Base-by-base conservation (phyloP, 2,113 vertebrate genomes). In the Triplophysa dalaica region DNA sequence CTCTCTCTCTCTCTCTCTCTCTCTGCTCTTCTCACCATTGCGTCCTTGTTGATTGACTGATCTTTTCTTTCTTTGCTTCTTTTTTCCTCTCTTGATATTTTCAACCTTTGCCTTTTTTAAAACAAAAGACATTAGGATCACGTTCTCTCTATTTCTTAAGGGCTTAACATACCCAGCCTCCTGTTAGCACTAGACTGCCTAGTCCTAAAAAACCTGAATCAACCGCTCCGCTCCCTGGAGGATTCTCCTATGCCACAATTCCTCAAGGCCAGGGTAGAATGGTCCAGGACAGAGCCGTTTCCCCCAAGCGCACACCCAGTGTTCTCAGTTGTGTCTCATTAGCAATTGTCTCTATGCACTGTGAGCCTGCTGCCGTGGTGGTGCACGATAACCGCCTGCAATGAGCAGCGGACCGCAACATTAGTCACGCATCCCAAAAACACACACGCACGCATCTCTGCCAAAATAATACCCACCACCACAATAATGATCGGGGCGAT, bases 341-440 rank as follows among this genome's bases (percentile, higher is more conserved):
- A 98, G 92, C 62, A 50, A 98, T 97, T 97, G 96, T 99, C 95
- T 96, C 93, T 95, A 98, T 98, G 94, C 95, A 94, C 90, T 92
- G 92, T 92, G 93, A 94, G 94, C 94, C 94, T 93, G 92, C 95
- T 94, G 96, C 95, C 94, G 95, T 94, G 94, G 94, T 92, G 91
- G 94, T 90, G 91, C 95, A 95, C 92, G 95, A 98, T 99, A 98
- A 98, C 95, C 93, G 93, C 93, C 93, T 94, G 95, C 95, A 93
- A 93, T 93, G 94, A 96, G 96, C 96, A 97, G 95, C 94, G 95
- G 96, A 95, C 95, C 95, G 95, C 95, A 94, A 94, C 96, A 95
- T 98, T 99, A 97, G 96, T 97, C 95, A 97, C 95, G 93, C 95
- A 95, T 95, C 94, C 94, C 93, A 93, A 93, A 84, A 82, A 80